These are phyloP conservation scores for Drosophila greeni DNA, from an alignment of 2,888 invertebrate genomes.

Conservation along the genomic window DNA sequence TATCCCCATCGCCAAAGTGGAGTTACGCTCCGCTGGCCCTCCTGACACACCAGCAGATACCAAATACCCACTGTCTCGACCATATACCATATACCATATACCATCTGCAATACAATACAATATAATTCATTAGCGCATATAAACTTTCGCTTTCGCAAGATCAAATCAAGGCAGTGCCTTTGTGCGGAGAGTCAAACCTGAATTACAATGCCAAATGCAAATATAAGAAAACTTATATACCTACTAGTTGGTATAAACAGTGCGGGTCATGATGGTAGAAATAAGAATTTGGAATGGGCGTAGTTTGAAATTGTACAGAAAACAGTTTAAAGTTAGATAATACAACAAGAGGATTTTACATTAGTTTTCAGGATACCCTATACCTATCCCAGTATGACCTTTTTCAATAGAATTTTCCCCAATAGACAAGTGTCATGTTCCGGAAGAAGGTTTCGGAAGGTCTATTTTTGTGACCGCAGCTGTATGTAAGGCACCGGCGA, in stretches of 20 bases:
- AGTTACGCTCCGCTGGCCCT: slow-evolving; percentile 36
- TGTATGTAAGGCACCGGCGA: slow-evolving; percentile 33
- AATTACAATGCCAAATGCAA: slow-evolving; percentile 70
- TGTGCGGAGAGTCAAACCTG: slow-evolving; percentile 45
- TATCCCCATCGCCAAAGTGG: slow-evolving; percentile 20
- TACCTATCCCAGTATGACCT: not conserved
- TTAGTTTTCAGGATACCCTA: not conserved
- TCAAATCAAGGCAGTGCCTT: slow-evolving; percentile 64
- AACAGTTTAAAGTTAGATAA: not conserved
- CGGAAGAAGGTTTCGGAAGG: not conserved
- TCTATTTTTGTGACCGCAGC: slow-evolving; percentile 1
- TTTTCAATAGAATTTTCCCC: not conserved
- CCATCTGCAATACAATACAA: slow-evolving; percentile 52
- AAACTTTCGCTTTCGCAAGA: slow-evolving; percentile 72
- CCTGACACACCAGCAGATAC: slow-evolving; percentile 14
- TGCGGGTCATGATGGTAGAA: not conserved
- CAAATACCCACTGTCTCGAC: slow-evolving; percentile 1
- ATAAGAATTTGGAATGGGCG: not conserved
- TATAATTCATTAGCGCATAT: slow-evolving; percentile 70
- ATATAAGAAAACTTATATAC: slow-evolving; percentile 49
- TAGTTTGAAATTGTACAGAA: not conserved
- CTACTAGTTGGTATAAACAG: slow-evolving; percentile 20
- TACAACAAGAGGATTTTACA: not conserved
- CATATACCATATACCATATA: slow-evolving; percentile 5
- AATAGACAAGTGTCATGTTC: not conserved